Base-by-base conservation (phyloP, 64 coral and sea anemone genomes). In the Montipora capricornis region DNA sequence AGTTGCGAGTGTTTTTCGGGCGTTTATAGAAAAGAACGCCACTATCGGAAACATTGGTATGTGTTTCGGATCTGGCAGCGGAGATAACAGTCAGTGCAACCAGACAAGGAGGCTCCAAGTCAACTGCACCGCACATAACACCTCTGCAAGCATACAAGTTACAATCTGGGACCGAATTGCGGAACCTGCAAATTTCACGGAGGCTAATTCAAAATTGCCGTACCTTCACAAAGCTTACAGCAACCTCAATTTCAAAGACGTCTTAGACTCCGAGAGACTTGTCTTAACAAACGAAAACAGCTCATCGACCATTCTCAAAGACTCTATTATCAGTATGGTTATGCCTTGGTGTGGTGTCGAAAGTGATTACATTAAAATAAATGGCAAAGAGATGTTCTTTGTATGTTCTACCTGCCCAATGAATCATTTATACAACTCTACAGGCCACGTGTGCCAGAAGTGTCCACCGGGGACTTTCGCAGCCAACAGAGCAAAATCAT, bases 361-460 rank as follows among this genome's bases (percentile, higher is more conserved):
- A 50, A 49, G 49, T 71, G 62, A 86, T 47, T 86, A 71, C 17
- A 86, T 86, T 8, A 86, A 73, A 59, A 17, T 86, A 10, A 44
- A 62, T 20, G 82, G 82, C 1, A 73, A 86, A 16, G 16, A 68
- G 8, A 49, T 46, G 19, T 83, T 22, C 16, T 86, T 73, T 73
- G 82, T 86, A 0, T 86, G 82, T 68, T 86, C 82, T 59, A 73
- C 66, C 64, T 86, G 82, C 66, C 82, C 82, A 49, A 16, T 22
- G 82, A 66, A 86, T 16, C 66, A 86, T 49, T 47, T 47, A 8
- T 86, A 86, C 67, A 86, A 86, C 47, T 11, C 16, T 49, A 71
- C 82, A 11, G 47, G 46, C 66, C 66, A 73, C 66, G 45, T 68
- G 13, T 86, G 82, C 68, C 16, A 86, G 45, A 70, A 50, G 24